A percentile compares a stretch with the other conserved stretches of the same genome.
Evolutionary conservation across 2,888 invertebrate species (phyloP).

Genomic region (Nasonovia ribisnigri): DNA sequence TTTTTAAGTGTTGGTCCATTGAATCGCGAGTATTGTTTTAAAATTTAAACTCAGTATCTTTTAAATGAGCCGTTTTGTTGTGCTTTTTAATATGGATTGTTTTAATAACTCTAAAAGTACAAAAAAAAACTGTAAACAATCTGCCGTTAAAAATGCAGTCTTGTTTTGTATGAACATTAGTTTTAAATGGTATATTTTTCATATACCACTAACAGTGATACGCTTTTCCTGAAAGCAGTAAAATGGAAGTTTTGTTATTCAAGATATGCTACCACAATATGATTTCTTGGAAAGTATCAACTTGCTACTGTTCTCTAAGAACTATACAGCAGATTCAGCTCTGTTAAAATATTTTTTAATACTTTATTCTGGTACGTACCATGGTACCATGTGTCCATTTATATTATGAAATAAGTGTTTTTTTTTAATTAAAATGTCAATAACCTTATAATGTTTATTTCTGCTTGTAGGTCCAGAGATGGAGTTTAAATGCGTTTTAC

Average conservation of each 20-base stretch:
- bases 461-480: not conserved
- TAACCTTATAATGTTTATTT: not conserved
- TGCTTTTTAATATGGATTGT: constrained; percentile 17
- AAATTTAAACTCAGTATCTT: constrained; percentile 15
- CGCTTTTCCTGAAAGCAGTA: not conserved
- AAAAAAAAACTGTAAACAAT: not conserved
- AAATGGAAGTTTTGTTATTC: not conserved
- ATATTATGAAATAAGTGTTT: not conserved
- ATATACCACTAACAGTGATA: not conserved
- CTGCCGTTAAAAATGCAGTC: not conserved
- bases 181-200: constrained; percentile 26
- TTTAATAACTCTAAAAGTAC: constrained; percentile 3
- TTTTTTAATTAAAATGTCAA: not conserved
- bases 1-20: not conserved
- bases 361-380: not conserved
- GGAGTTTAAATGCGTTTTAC: not conserved
- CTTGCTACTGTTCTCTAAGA: not conserved
- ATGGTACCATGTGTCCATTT: too few relatives aligned
- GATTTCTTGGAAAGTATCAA: not conserved
- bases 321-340: not conserved
- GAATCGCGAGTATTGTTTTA: not conserved
- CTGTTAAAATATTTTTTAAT: not conserved
- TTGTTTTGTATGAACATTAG: not conserved
- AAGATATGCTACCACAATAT: not conserved
- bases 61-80: constrained; percentile 9